Conservation (phyloP, 64 coral and sea anemone genomes). For the Hydrozoanthus tunicans region DNA sequence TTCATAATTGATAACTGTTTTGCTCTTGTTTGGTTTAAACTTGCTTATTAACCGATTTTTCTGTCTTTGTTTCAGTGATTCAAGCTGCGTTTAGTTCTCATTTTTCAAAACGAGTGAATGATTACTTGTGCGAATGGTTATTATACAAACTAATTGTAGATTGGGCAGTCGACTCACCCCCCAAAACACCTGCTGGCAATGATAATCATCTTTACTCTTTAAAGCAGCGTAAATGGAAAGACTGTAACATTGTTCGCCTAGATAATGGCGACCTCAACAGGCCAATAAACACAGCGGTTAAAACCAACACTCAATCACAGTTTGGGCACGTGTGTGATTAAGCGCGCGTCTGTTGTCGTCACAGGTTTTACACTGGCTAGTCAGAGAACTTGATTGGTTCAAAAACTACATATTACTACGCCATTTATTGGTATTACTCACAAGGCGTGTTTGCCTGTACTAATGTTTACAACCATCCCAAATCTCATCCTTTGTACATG, state of each 20-base stretch:
- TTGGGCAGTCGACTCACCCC: not conserved
- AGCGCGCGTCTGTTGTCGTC: constrained; percentile 6
- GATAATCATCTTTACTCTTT: constrained; percentile 49
- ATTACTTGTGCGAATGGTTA: constrained; percentile 20
- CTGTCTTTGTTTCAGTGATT: constrained; percentile 22
- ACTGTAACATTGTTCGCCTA: constrained; percentile 3
- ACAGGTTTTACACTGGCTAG: constrained; percentile 4
- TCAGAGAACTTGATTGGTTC: constrained; percentile 8
- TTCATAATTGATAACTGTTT: constrained; percentile 45
- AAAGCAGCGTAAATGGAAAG: constrained; percentile 25
- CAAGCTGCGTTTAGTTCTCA: constrained; percentile 36
- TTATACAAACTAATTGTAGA: not conserved
- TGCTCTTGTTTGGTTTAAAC: constrained; percentile 1
- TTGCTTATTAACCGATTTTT: not conserved
- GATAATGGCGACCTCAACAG: constrained; percentile 2
- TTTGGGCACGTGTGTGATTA: not conserved
- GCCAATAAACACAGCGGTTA: constrained; percentile 6
- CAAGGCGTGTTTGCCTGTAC: not conserved
- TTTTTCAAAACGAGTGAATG: constrained; percentile 22
- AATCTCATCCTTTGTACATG: not conserved
- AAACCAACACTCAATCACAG: constrained; percentile 27
- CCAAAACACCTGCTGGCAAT: not conserved
- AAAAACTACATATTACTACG: not conserved
- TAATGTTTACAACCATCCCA: not conserved
- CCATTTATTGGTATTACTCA: constrained; percentile 27